phyloP scores from a whole-genome alignment of 1,140 invertebrate species.

The Polypedilum pembai region DNA sequence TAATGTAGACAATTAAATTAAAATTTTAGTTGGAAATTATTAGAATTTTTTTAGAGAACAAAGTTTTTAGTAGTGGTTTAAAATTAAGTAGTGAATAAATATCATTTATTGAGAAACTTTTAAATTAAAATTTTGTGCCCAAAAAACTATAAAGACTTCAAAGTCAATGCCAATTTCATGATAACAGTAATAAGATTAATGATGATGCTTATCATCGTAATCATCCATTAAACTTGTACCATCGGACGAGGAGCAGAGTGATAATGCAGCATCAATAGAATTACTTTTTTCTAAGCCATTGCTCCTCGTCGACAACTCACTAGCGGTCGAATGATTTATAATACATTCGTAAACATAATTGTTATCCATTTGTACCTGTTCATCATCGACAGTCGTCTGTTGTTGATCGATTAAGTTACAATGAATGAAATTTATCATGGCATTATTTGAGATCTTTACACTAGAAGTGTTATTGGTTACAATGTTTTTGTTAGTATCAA shows the following conservation, averaged over 20 bases:
- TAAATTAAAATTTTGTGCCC: too few species aligned
- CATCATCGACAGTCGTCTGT: background rate
- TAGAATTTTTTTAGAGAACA: too few species aligned
- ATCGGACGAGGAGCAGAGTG: background rate
- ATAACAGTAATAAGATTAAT: too few species aligned
- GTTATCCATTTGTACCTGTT: background rate
- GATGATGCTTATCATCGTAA: background rate
- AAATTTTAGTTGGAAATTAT: too few species aligned
- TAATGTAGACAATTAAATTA: too few species aligned
- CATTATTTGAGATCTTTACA: background rate
- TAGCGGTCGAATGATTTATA: constrained; percentile 20
- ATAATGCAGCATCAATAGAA: constrained; percentile 7
- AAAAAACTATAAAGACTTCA: too few species aligned
- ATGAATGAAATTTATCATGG: constrained; percentile 6
- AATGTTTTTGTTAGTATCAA: background rate
- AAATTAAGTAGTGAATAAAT: too few species aligned
- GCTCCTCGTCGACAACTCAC: background rate
- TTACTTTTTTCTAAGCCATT: constrained; percentile 11
- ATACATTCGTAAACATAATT: constrained; percentile 14
- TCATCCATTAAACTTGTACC: background rate
- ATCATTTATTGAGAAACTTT: too few species aligned
- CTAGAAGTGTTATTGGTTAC: background rate
- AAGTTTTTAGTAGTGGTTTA: too few species aligned
- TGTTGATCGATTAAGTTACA: constrained; percentile 17
- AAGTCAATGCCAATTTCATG: too few species aligned